phyloP scores from a whole-genome alignment of 2,888 invertebrate genomes.

The Apamea monoglypha region DNA sequence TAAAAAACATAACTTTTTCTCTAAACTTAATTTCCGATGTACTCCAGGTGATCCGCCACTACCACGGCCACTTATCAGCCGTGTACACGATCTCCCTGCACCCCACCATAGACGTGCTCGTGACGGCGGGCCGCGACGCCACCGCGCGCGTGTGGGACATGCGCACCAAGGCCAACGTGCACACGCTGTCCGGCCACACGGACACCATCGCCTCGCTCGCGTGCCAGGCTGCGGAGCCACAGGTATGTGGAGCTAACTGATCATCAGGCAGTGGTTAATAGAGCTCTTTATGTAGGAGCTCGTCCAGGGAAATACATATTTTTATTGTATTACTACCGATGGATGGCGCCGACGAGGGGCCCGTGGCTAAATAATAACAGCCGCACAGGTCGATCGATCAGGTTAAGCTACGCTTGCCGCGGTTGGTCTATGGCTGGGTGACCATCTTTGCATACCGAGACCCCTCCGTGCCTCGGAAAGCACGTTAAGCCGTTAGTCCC shows the following conservation, averaged over 20 bases:
- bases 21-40: not conserved
- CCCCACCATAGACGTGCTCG: slow-evolving; percentile 98
- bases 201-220: slow-evolving; percentile 99
- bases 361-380: too few species aligned
- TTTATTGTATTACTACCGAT: too few species aligned
- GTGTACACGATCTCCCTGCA: slow-evolving; percentile 98
- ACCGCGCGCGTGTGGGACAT: slow-evolving; percentile 99
- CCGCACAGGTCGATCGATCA: too few species aligned
- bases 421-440: too few species aligned
- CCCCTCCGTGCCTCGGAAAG: too few species aligned
- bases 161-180: slow-evolving; percentile 99
- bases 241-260: slow-evolving; percentile 85
- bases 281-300: too few species aligned
- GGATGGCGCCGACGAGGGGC: too few species aligned
- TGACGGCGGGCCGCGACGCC: slow-evolving; percentile 98
- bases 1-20: not conserved
- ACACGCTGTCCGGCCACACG: slow-evolving; percentile 98
- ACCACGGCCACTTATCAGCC: slow-evolving; percentile 99
- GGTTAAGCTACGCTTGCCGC: too few species aligned
- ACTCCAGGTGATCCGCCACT: slow-evolving; percentile 96
- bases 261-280: too few species aligned
- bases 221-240: slow-evolving; percentile 98
- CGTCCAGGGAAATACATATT: too few species aligned
- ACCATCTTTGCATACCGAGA: too few species aligned
- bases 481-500: too few species aligned